Conservation (phyloP, 2,888 invertebrate genomes). For the Tetragnatha montana region DNA sequence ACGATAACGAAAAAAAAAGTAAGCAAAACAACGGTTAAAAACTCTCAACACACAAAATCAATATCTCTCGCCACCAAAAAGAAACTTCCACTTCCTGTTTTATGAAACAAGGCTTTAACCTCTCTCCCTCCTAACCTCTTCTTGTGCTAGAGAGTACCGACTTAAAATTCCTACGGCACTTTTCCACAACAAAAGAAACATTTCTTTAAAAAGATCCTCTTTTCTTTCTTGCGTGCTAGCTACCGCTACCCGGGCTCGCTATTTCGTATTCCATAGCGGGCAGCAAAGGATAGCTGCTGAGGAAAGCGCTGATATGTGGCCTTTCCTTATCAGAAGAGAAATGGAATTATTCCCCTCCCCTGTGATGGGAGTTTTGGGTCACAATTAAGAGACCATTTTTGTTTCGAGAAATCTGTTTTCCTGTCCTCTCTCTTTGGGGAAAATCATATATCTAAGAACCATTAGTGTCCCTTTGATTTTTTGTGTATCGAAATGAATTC, state of each 20-base stretch:
- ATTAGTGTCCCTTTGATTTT: background rate
- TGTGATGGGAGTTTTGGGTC: background rate
- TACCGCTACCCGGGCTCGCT: slow-evolving; percentile 1
- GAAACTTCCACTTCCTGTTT: slow-evolving; percentile 34
- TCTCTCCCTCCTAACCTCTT: slow-evolving; percentile 34
- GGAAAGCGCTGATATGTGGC: slow-evolving; percentile 13
- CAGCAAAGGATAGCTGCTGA: slow-evolving; percentile 4
- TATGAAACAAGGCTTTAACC: slow-evolving; percentile 46
- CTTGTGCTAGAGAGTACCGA: slow-evolving; percentile 26
- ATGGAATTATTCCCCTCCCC: slow-evolving; percentile 3
- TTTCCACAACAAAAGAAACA: slow-evolving; percentile 56
- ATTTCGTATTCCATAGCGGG: slow-evolving; percentile 37
- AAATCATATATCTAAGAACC: no score
- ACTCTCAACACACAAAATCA: slow-evolving; percentile 28
- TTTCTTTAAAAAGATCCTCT: slow-evolving; percentile 51
- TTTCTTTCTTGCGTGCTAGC: slow-evolving; percentile 14
- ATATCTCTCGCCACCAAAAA: slow-evolving; percentile 27
- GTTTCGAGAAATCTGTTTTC: background rate
- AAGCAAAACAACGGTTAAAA: slow-evolving; percentile 20
- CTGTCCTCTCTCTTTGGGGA: background rate
- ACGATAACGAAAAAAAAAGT: background rate
- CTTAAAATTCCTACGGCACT: slow-evolving; percentile 59
- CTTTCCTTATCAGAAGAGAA: background rate
- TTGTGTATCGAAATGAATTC: background rate
- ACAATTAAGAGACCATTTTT: background rate